Evolutionary conservation across 2,797 vertebrate genomes (phyloP), one percentile per base, ranked within the genome.

Genomic region (Orestias chungarensis): DNA sequence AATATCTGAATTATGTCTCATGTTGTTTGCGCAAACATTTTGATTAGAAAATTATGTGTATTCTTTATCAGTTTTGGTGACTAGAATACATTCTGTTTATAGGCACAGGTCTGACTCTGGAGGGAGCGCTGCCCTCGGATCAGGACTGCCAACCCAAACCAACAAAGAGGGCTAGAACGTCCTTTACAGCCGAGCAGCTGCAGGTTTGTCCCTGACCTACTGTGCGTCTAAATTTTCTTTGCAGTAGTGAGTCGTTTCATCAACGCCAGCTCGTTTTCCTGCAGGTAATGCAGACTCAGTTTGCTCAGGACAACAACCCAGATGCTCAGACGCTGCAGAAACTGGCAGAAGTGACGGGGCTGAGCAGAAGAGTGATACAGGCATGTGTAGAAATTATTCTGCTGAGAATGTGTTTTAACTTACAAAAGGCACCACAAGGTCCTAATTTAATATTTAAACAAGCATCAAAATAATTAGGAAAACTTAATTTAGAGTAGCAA

Each of bases 91-190:
- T 35, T 20, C 35, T 3, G 44, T 43, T 57, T n/a, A 35, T 75
- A 99, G 98, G 98, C 64, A 99, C 97, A 5, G 97, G 98, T 68
- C 95, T 99, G 88, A 98, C 97, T 67, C 90, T 99, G 92, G 97
- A 99, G 81, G 98, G 98, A 88, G 98, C 98, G 0, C 94, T 99
- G 86, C 98, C 98, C 43, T 98, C 97, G 0, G 98, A 99, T 89
- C 98, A 98, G 90, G 98, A 99, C 95, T 97, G 97, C 84, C 98
- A 99, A 83, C 97, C 97, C 0, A 99, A 99, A 86, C 97, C 97
- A 0, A 96, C 98, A 71, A 99, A 99, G 92, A 94, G 98, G 64
- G 98, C 98, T 0, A 95, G 98, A 71, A 99, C 98, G 0, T 99
- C 97, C 46, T 99, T 99, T 92, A 99, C 97, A 0, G 97, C 98